phyloP scores from a whole-genome alignment of 2,797 vertebrate species.

The Lepus townsendii region DNA sequence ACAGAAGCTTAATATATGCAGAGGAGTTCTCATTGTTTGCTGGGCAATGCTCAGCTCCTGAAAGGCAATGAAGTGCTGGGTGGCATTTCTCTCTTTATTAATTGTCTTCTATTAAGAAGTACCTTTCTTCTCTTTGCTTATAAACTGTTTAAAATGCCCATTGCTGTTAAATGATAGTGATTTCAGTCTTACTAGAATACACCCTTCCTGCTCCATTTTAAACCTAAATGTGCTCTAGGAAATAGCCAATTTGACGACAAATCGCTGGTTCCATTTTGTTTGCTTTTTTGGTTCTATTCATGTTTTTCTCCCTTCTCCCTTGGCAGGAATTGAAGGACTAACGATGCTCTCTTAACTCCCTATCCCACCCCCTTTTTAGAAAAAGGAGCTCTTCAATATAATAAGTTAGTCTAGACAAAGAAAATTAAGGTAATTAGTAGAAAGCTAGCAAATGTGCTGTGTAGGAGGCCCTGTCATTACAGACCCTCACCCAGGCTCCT shows the following conservation, averaged over 20 bases:
- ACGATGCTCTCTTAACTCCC: conserved; percentile 15
- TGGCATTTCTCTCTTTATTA: neutral
- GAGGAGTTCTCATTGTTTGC: neutral
- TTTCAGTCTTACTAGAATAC: conserved; percentile 67
- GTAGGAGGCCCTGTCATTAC: conserved; percentile 88
- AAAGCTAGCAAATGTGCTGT: conserved; percentile 86
- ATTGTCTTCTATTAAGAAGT: neutral
- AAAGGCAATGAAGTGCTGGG: neutral
- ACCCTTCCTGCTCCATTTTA: neutral
- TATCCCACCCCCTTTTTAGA: neutral
- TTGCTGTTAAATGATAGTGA: conserved; percentile 61
- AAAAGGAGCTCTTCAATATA: conserved; percentile 68
- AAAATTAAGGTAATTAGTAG: conserved; percentile 87
- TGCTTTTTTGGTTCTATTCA: conserved; percentile 56
- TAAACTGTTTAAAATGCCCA: conserved; percentile 74
- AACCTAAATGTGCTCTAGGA: conserved; percentile 74
- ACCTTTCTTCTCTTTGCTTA: conserved; percentile 44
- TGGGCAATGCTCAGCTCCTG: rapidly evolving
- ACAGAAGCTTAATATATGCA: neutral
- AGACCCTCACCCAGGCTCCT: conserved; percentile 85
- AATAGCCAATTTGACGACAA: conserved; percentile 79
- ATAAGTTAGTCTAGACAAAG: conserved; percentile 88
- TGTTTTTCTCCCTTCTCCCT: conserved; percentile 75
- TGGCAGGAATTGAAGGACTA: conserved; percentile 77
- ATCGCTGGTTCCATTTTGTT: conserved; percentile 72